Evolutionary conservation across 2,113 vertebrate genomes (phyloP).

Genomic region (Pelobates fuscus): DNA sequence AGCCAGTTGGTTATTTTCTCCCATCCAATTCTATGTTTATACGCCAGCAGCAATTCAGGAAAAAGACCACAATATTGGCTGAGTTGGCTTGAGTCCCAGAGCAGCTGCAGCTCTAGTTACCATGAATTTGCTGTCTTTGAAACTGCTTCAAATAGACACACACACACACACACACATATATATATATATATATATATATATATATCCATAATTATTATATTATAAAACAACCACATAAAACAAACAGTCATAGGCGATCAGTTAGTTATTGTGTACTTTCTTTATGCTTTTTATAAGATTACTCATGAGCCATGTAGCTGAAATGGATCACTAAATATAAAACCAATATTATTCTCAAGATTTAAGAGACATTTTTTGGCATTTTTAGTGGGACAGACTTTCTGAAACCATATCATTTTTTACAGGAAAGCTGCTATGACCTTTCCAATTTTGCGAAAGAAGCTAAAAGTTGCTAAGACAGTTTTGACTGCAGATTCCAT

Average conservation of each 20-base stretch:
- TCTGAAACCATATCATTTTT: conserved; percentile 34
- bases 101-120: not conserved
- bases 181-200: too few species aligned
- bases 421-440: conserved; percentile 26
- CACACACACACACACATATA: too few species aligned
- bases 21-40: too few species aligned
- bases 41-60: too few species aligned
- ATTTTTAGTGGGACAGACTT: conserved; percentile 19
- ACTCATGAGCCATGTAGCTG: not conserved
- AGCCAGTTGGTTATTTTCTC: too few species aligned
- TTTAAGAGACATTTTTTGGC: conserved; percentile 17
- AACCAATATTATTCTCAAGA: conserved; percentile 2
- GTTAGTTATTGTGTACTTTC: not conserved
- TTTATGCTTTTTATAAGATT: not conserved
- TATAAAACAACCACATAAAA: not conserved
- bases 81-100: too few species aligned
- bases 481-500: conserved; percentile 17
- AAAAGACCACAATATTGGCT: too few species aligned
- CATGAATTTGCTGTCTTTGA: not conserved
- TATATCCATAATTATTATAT: too few species aligned
- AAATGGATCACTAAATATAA: not conserved
- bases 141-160: not conserved
- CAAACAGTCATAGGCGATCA: not conserved
- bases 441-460: conserved; percentile 32
- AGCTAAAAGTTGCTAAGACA: conserved; percentile 23